A percentile compares a stretch with the other conserved stretches of the same genome.
These are phyloP conservation scores for Chelonia mydas DNA, from an alignment of 2,797 vertebrate species.

Conservation along the genomic window DNA sequence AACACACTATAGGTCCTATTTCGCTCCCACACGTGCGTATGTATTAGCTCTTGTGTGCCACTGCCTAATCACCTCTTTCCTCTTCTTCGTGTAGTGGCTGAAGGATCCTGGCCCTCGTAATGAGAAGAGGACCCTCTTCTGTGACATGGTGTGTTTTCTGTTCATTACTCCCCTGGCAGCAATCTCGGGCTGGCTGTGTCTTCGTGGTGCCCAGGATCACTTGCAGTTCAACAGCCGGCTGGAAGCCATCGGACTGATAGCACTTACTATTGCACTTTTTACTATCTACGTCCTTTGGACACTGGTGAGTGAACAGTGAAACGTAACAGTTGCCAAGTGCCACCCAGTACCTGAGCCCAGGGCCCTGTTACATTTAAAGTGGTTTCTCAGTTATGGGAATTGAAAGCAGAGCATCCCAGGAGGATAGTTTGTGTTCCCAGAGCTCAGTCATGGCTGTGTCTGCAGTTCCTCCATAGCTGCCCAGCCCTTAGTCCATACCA, in stretches of 20 bases:
- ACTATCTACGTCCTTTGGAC: conserved; percentile 98
- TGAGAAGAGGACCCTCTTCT: conserved; percentile 95
- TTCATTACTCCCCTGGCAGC: conserved; percentile 95
- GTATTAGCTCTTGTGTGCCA: accelerated
- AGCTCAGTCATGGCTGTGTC: background rate
- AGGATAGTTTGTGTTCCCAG: background rate
- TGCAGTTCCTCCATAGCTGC: accelerated
- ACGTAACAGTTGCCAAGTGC: background rate
- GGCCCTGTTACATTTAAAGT: background rate
- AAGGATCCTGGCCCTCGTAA: conserved; percentile 91
- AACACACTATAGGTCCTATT: background rate
- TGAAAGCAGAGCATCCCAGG: background rate
- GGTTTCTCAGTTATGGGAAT: background rate
- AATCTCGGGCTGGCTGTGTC: conserved; percentile 96
- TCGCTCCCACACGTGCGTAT: accelerated
- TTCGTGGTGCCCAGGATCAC: conserved; percentile 94
- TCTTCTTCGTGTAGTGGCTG: conserved; percentile 87
- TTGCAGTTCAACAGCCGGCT: conserved; percentile 92
- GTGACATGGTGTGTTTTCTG: conserved; percentile 96
- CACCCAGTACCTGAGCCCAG: background rate
- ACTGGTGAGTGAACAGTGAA: conserved; percentile 84
- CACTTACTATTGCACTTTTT: conserved; percentile 96
- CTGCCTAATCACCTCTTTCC: background rate
- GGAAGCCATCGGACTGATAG: conserved; percentile 94
- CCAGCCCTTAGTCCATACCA: accelerated